Base-by-base conservation (phyloP, 2,797 vertebrate genomes). In the Lacerta agilis region DNA sequence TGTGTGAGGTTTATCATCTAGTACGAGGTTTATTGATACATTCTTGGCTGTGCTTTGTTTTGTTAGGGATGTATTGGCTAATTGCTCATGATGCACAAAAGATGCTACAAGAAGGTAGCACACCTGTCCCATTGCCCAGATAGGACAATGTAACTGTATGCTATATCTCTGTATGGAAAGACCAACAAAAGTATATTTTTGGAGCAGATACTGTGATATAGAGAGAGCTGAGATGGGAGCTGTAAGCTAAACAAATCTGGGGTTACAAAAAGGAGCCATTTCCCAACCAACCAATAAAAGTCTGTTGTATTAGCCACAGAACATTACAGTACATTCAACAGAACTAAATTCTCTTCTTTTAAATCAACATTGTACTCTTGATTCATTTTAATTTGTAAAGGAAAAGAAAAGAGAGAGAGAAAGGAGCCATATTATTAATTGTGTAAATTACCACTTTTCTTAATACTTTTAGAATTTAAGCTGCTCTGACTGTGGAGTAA, bases 401-500 rank as follows among this genome's bases (percentile, higher is more conserved):
- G 13, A 66, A 43, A 66, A 29, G 25, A 4, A 61, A 73, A 36
- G 36, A 72, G 13, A 15, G 49, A 49, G 4, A 82, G 36, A 81
- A 66, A 55, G 61, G 25, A 90, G 82, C 0, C 0, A 0, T 25
- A 1, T 7, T 0, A 0, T 71, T 79, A 82, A 78, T 87, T 88
- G 36, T 82, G 43, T 27, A 38, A 83, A 83, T 83, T n/a, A 66
- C 27, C 41, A 87, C 33, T 67, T 82, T 15, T 43, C 6, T 66
- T 66, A 1, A 88, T 23, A 29, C 2, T 27, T 15, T 81, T 20
- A 73, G 69, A 15, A 75, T 88, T 17, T 80, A 72, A 88, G 87
- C 82, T 89, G 3, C 7, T 92, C 85, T 90, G 89, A 8, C 36
- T 92, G 66, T 81, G 25, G 88, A 91, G 73, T 2, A 79, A 88